These are phyloP conservation scores for Octodonta nipae DNA, from an alignment of 2,888 invertebrate species.

Conservation along the genomic window DNA sequence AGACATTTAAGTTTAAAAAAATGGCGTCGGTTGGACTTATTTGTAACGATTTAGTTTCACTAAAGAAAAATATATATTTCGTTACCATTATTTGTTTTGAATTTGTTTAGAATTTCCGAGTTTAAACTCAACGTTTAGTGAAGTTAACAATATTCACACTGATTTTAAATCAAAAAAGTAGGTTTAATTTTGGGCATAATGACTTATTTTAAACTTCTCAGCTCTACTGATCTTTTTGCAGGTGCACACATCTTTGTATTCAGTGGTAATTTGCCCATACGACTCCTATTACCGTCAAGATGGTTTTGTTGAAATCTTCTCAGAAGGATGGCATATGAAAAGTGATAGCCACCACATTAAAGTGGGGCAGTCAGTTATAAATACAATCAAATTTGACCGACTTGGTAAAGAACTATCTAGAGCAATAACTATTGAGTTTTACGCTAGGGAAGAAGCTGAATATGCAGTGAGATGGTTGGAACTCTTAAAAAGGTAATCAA, in stretches of 20 bases:
- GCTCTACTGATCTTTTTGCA: conserved; percentile 4
- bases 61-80: no score
- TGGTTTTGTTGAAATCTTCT: conserved; percentile 66
- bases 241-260: conserved; percentile 41
- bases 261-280: conserved; percentile 47
- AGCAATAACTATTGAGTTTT: conserved; percentile 65
- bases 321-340: conserved; percentile 59
- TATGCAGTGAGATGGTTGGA: conserved; percentile 76
- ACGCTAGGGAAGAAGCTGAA: conserved; percentile 59
- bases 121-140: no score
- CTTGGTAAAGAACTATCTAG: conserved; percentile 51
- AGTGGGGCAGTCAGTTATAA: conserved; percentile 27
- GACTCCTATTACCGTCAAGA: conserved; percentile 38
- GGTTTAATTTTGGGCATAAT: no score
- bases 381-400: conserved; percentile 42
- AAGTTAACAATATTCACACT: no score
- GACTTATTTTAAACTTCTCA: no score
- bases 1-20: no score
- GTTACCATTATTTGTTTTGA: no score
- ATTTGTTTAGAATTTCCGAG: no score
- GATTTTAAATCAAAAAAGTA: no score
- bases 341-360: conserved; percentile 26
- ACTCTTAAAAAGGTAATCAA: conserved; percentile 51
- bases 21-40: no score
- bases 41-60: no score